Evolutionary conservation across 1,140 invertebrate species (phyloP), one percentile per base, ranked within the genome.

Genomic region (Bombus terrestris): DNA sequence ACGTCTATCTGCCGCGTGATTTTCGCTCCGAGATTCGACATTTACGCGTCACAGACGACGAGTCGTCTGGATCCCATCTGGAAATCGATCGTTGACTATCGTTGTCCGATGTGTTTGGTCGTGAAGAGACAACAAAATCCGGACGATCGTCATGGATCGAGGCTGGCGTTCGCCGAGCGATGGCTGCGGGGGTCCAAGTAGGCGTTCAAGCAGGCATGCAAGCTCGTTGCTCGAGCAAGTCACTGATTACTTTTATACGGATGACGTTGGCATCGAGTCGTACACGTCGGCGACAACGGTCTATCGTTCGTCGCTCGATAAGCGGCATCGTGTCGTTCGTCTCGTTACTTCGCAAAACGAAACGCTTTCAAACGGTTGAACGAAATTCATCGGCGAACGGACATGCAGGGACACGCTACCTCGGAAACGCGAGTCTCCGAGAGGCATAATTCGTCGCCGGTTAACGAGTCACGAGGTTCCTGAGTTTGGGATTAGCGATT

Each of bases 211-310:
- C 15, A 47, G 47, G 5, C 47, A 18, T 47, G 15, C 47, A 47
- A n/a, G 18, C 87, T 88, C 88, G 89, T 91, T 9, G 18, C 88
- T 92, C 92, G 91, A 94, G 90, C 90, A 91, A 93, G 91, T 92
- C 92, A 93, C 94, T 90, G 92, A 91, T 93, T 94, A 93, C 93
- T 94, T 53, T 93, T 92, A 94, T 94, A 93, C 90, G 89, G 76
- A 87, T 86, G 85, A 87, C 87, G 84, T 78, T 81, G 84, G 81
- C 79, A 89, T 82, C 88, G 89, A 90, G 89, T 79, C 79, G 72
- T 82, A 82, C 66, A 76, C 78, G 76, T 62, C 81, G 75, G 43
- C 66, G 82, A 68, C 80, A 85, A 89, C 85, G 74, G 72, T 85
- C 88, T 89, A 90, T 85, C 88, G 88, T 86, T 18, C 41, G 66